Percentiles rank a stretch among this genome's conserved stretches.
These are phyloP conservation scores for Dryocosmus kuriphilus DNA, from an alignment of 2,888 invertebrate genomes.

Conservation along the genomic window DNA sequence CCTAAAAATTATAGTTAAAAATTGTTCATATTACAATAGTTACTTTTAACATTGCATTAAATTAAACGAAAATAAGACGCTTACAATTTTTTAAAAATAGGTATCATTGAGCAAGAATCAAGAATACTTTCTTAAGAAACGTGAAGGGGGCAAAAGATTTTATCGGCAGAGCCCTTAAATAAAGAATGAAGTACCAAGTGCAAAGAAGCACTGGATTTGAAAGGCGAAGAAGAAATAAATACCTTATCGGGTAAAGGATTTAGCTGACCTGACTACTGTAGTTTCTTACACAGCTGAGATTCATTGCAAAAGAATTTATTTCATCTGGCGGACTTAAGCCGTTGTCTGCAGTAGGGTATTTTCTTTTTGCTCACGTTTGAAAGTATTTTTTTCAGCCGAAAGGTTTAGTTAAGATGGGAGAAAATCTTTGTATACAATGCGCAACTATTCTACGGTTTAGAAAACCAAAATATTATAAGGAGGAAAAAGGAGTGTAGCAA, in stretches of 20 bases:
- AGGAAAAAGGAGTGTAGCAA: not conserved
- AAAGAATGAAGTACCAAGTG: not conserved
- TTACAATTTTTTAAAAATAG: not conserved
- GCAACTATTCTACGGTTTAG: not conserved
- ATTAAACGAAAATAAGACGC: not conserved
- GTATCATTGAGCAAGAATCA: too few relatives aligned
- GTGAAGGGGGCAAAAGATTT: not conserved
- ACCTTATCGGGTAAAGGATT: slow-evolving; percentile 17
- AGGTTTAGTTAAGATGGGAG: not conserved
- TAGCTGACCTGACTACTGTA: not conserved
- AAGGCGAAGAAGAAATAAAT: slow-evolving; percentile 25
- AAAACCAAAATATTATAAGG: not conserved
- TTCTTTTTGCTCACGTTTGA: slow-evolving; percentile 4
- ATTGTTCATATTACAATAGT: not conserved
- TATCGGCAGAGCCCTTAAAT: not conserved
- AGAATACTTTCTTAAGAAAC: not conserved
- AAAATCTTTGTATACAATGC: not conserved
- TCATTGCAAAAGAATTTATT: not conserved
- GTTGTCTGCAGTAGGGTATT: slow-evolving; percentile 6
- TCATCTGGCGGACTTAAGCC: not conserved
- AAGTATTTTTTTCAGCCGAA: not conserved
- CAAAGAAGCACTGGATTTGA: not conserved
- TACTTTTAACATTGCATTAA: not conserved
- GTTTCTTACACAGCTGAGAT: not conserved
- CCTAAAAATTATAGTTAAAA: too few relatives aligned